Base-by-base conservation (phyloP, 2,797 vertebrate species). In the Bovichtus diacanthus region DNA sequence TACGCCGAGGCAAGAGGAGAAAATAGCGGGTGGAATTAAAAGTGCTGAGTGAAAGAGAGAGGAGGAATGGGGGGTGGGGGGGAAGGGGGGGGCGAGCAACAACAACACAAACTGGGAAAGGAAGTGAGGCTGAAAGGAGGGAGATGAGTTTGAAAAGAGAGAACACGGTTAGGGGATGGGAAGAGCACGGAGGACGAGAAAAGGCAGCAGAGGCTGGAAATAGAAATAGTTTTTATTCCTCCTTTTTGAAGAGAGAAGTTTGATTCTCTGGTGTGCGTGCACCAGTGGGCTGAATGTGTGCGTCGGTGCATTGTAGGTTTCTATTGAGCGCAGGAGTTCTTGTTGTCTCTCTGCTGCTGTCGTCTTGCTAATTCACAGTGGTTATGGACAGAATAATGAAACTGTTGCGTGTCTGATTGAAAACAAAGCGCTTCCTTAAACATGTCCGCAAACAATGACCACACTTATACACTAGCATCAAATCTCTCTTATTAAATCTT, bases 21-120 rank as follows among this genome's bases (percentile, higher is more conserved):
- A 93, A 94, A 92, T 78, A 87, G 84, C 87, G 87, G 86, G 88
- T 83, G 90, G 93, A 90, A 93, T 91, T 84, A 91, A 94, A 94
- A 87, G 82, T 85, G 83, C 76, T 21, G 81, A 87, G 77, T 91
- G 90, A 93, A 93, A 91, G 87, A 84, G 74, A 87, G 89, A 88
- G 75, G 80, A 80, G 82, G 87, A 77, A 81, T 84, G 54, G 51
- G 83, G 76, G 65, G 68, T 21, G 77, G 72, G 59, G 46, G 81
- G 78, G 75, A 66, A 25, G 81, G 76, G 73, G 73, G 69, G 72
- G 27, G n/a, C n/a, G 80, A 81, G 89, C 83, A 86, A 90, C 87
- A 90, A 89, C 82, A 89, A 89, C 83, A 70, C 84, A 87, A 87
- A 88, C 87, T 81, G 87, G 84, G 85, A 88, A 78, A 91, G 90